Evolutionary conservation across 2,797 vertebrate species (phyloP), one percentile per base, ranked within the genome.

Genomic region (Sebastolobus alascanus): DNA sequence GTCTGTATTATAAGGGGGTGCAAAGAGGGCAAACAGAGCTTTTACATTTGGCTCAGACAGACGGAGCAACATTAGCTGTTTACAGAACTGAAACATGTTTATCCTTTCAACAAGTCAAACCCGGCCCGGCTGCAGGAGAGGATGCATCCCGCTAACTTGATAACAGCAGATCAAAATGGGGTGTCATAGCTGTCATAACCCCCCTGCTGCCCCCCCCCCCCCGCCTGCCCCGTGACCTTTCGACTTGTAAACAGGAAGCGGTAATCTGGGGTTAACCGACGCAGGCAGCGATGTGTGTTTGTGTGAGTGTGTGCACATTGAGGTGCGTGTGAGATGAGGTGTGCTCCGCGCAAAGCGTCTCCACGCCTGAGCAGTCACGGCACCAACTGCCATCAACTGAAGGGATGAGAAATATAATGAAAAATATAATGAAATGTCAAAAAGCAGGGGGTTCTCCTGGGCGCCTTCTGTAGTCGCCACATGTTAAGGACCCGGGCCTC

Each of bases 401-500:
- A 89, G 89, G 94, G 92, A 95, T 94, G 94, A 93, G 87, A 94
- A 95, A 94, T 93, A 94, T 94, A 94, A 95, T 95, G 94, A 94
- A 93, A 95, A 95, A 94, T 94, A 94, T 95, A 94, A 95, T 95
- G 94, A 94, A 94, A 95, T 94, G 94, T 95, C 94, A 65, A 94
- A 40, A 93, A 94, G 89, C 88, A 88, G 84, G 87, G 90, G 90
- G 88, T 89, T 91, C 82, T 90, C 85, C 74, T 43, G 60, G 84
- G 78, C 31, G 89, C 84, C 76, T 80, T 87, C 91, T 85, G 37
- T 71, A 87, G 90, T 88, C 68, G 75, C 90, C 89, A 88, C 84
- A 75, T 87, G 91, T 92, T 86, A 68, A 87, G 74, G 85, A 84
- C 84, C 84, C 67, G 68, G 68, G 80, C 79, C 86, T 61, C 9